Evolutionary conservation across 1,140 invertebrate species (phyloP), one percentile per base, ranked within the genome.

Genomic region (Brachionus plicatilis): DNA sequence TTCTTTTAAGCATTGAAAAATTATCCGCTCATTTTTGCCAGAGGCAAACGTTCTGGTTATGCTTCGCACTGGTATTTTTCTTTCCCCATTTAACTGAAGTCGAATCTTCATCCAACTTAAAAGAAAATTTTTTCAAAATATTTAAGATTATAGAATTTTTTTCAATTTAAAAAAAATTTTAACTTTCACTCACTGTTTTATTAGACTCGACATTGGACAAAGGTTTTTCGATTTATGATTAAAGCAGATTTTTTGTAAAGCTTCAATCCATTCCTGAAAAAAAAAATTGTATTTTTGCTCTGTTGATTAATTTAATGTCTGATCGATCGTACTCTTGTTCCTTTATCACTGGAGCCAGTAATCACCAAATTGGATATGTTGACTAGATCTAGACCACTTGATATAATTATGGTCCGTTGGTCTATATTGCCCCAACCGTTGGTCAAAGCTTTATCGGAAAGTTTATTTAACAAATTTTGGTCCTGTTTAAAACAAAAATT

Each of bases 341-440:
- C 95, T 85, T 93, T 94, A 27, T 93, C 92, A 91, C 96, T 94
- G 27, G 94, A 93, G 88, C 95, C 98, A 47, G 99, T 94, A 86
- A 99, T 93, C 90, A 98, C 96, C 86, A 96, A 96, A 90, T 97
- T 97, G 91, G 95, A 97, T 88, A 99, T 96, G 90, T 98, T 98
- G 87, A 99, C 98, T 89, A 99, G 95, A 91, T 99, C 97, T 20
- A 95, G 94, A n/a, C 97, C 97, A 88, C 95, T 96, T 90, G 97
- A 99, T 86, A 99, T 95, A 68, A 96, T 98, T n/a, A 99, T 90
- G 65, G 96, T 97, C 88, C 96, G 94, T 68, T 97, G 95, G 87
- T 99, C 97, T 53, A 98, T 88, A 85, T 93, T 93, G 78, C 94
- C 93, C 45, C 88, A 86, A 87, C 83, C 87, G 72, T 90, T 56